Conservation (phyloP, 92 coral and sea anemone genomes). For the Epizoanthus scotinus region DNA sequence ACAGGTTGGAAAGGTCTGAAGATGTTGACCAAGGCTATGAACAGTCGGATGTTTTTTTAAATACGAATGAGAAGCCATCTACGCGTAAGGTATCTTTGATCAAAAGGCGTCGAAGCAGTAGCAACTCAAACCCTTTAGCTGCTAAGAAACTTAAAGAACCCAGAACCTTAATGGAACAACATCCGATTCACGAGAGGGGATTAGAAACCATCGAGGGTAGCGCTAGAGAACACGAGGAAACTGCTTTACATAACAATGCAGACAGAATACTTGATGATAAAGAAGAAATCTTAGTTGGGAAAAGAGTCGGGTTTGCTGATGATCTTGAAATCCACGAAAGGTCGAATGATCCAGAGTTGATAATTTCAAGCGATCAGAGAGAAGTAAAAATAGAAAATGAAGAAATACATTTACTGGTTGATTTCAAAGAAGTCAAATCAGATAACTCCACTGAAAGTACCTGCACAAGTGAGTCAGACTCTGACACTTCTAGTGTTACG, state of each 20-base stretch:
- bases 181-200: neutral
- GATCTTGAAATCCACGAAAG: neutral
- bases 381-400: neutral
- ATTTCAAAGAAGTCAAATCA: neutral
- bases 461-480: neutral
- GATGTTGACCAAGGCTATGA: neutral
- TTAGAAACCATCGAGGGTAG: neutral
- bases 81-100: neutral
- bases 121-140: slow-evolving; percentile 1
- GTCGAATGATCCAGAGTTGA: neutral
- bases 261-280: neutral
- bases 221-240: neutral
- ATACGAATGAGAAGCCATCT: neutral
- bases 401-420: neutral
- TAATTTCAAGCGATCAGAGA: neutral
- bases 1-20: slow-evolving; percentile 18
- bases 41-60: neutral
- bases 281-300: neutral
- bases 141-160: slow-evolving; percentile 32
- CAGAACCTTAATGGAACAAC: slow-evolving; percentile 6
- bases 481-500: neutral
- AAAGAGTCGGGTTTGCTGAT: neutral
- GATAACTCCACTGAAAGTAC: neutral
- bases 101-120: slow-evolving; percentile 45
- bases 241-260: neutral